These are phyloP conservation scores for Mythimna loreyi DNA, from an alignment of 2,888 invertebrate species.

Conservation along the genomic window DNA sequence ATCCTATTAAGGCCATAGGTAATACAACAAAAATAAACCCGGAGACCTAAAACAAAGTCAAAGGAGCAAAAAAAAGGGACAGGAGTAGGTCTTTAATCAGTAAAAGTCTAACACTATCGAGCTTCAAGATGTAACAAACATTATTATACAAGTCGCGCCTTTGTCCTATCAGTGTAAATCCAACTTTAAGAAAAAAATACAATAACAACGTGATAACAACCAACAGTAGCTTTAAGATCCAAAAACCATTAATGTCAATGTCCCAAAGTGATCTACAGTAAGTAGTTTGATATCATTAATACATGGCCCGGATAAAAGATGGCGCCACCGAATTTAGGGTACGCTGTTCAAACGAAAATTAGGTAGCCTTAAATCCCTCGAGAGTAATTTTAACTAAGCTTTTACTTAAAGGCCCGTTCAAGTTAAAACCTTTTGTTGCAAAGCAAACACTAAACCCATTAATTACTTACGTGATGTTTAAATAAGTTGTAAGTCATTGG, in stretches of 20 bases:
- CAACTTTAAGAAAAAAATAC: background rate
- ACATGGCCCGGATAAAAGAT: slow-evolving; percentile 51
- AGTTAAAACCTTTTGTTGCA: slow-evolving; percentile 47
- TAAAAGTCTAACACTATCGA: no score
- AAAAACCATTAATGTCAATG: slow-evolving; percentile 15
- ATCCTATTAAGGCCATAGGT: no score
- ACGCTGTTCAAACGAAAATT: slow-evolving; percentile 54
- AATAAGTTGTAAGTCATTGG: slow-evolving; percentile 33
- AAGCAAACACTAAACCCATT: slow-evolving; percentile 53
- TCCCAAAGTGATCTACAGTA: slow-evolving; percentile 35
- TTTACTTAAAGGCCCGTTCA: slow-evolving; percentile 46
- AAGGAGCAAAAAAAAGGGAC: no score
- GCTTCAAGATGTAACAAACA: no score
- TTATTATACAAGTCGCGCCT: no score
- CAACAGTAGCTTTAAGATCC: background rate
- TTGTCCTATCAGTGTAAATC: background rate
- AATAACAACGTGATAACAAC: background rate
- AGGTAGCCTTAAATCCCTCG: slow-evolving; percentile 56
- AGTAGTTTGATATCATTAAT: slow-evolving; percentile 33
- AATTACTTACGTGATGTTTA: slow-evolving; percentile 34
- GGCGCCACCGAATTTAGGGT: slow-evolving; percentile 44
- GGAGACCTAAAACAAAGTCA: no score
- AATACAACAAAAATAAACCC: no score
- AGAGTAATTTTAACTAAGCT: slow-evolving; percentile 58
- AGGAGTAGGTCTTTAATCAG: no score